phyloP scores from a whole-genome alignment of 2,113 vertebrate species.

The Poeciliopsis occidentalis region DNA sequence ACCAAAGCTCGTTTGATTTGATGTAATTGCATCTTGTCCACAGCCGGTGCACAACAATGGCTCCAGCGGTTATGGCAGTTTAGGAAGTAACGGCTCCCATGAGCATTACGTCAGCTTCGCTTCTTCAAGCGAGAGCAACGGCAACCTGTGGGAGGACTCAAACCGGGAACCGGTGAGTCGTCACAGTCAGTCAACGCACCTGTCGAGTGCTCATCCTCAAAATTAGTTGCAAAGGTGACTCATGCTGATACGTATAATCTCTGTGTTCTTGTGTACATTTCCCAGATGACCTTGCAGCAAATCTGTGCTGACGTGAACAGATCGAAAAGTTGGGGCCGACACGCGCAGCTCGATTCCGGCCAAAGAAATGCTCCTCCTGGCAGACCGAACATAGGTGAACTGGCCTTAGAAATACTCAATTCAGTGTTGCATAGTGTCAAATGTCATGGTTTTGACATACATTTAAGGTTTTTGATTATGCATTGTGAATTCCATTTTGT shows the following conservation, averaged over 20 bases:
- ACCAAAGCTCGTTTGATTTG: no score
- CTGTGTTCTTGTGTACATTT: constrained; percentile 12
- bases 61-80: no score
- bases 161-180: constrained; percentile 74
- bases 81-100: no score
- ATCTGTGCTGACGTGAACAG: constrained; percentile 85
- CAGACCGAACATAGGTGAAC: constrained; percentile 64
- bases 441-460: neutral
- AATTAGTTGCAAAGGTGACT: neutral
- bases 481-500: no score
- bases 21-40: no score
- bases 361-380: constrained; percentile 61
- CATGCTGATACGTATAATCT: neutral
- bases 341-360: constrained; percentile 79
- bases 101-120: no score
- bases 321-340: constrained; percentile 84
- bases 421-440: neutral
- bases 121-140: no score
- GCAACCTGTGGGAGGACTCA: no score
- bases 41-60: no score
- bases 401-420: neutral
- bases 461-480: neutral
- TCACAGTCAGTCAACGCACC: neutral
- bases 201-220: neutral
- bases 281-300: constrained; percentile 85